These are phyloP conservation scores for Dryadula phaetusa DNA, from an alignment of 2,888 invertebrate species.

Conservation along the genomic window DNA sequence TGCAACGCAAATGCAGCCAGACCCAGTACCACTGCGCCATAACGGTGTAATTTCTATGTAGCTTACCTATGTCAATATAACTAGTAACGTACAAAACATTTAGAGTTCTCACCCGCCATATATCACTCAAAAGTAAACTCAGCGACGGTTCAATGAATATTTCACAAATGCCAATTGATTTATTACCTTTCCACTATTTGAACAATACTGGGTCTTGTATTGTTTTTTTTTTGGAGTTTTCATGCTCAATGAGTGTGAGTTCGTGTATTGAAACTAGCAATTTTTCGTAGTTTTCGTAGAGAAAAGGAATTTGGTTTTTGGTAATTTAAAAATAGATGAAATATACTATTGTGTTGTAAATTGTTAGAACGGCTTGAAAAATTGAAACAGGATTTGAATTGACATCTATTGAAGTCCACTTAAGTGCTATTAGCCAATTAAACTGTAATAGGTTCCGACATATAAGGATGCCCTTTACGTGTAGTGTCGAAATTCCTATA, in stretches of 20 bases:
- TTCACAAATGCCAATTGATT: conserved; percentile 42
- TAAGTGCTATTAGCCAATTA: too few species aligned
- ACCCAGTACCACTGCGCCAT: not conserved
- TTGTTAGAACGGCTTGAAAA: too few species aligned
- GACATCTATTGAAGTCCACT: too few species aligned
- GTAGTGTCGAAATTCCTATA: too few species aligned
- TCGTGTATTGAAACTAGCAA: not conserved
- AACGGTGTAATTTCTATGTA: too few species aligned
- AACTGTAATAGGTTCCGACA: too few species aligned
- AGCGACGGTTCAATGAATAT: conserved; percentile 41
- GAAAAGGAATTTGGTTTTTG: too few species aligned
- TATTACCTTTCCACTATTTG: conserved; percentile 31
- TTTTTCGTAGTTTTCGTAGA: not conserved
- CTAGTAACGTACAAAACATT: conserved; percentile 14
- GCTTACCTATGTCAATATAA: conserved; percentile 8
- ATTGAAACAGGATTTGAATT: too few species aligned
- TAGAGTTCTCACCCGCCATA: conserved; percentile 32
- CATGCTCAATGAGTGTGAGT: not conserved
- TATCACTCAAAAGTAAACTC: conserved; percentile 41
- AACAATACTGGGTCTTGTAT: conserved; percentile 9
- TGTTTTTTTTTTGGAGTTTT: not conserved
- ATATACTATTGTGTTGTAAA: too few species aligned
- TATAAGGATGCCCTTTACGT: too few species aligned
- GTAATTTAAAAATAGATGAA: too few species aligned
- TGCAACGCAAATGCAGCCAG: not conserved